phyloP scores from a whole-genome alignment of 2,113 vertebrate species.

The Phrynosoma blainvillii region DNA sequence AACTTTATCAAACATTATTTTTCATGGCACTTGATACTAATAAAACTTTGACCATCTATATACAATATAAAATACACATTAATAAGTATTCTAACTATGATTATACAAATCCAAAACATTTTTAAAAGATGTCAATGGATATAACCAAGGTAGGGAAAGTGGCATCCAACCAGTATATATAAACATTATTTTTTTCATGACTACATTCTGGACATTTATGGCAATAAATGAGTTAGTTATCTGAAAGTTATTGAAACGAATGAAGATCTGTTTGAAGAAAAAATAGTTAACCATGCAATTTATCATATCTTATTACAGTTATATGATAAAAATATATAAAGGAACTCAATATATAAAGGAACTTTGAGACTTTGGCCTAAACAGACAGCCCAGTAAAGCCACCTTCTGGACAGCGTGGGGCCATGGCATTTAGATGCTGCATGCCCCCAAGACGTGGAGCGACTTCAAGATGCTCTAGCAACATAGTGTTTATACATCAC shows the following conservation, averaged over 20 bases:
- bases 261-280: not conserved
- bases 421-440: too few relatives aligned
- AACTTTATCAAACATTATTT: not conserved
- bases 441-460: too few relatives aligned
- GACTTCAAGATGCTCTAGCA: not conserved
- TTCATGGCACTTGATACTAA: constrained; percentile 21
- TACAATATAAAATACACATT: not conserved
- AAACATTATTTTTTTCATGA: constrained; percentile 14
- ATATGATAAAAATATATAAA: not conserved
- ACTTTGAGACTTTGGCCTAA: too few relatives aligned
- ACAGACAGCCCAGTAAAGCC: too few relatives aligned
- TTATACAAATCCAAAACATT: not conserved
- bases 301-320: constrained; percentile 1
- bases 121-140: not conserved
- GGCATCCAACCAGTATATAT: constrained; percentile 16
- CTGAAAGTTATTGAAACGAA: constrained; percentile 31
- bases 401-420: too few relatives aligned
- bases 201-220: not conserved
- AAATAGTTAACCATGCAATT: constrained; percentile 20
- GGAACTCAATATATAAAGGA: too few relatives aligned
- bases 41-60: constrained; percentile 44
- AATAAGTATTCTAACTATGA: not conserved
- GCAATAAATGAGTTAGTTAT: not conserved
- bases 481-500: too few relatives aligned
- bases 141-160: not conserved